These are phyloP conservation scores for Papilio demoleus DNA, from an alignment of 2,888 invertebrate genomes.

Conservation along the genomic window DNA sequence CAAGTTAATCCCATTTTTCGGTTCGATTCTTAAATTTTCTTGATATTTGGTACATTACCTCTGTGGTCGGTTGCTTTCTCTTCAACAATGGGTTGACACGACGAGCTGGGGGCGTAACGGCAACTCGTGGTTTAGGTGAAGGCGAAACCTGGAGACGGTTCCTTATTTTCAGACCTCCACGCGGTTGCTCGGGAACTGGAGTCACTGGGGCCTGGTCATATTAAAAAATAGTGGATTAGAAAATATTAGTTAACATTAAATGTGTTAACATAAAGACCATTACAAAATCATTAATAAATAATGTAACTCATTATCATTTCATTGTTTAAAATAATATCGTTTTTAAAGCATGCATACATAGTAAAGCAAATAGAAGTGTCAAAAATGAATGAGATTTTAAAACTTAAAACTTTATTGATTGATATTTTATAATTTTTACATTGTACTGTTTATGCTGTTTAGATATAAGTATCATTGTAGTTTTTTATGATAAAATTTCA, in stretches of 20 bases:
- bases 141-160: slow-evolving; percentile 76
- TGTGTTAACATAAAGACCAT: too few species aligned
- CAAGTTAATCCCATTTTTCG: too few species aligned
- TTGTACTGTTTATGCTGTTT: not conserved
- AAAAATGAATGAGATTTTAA: not conserved
- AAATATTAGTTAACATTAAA: too few species aligned
- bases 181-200: slow-evolving; percentile 65
- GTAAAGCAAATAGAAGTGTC: not conserved
- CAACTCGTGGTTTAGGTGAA: slow-evolving; percentile 75
- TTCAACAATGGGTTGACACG: slow-evolving; percentile 82
- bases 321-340: not conserved
- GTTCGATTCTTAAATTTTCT: not conserved
- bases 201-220: slow-evolving; percentile 61
- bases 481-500: slow-evolving; percentile 16
- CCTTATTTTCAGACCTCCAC: slow-evolving; percentile 65
- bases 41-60: slow-evolving; percentile 55
- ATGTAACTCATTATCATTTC: not conserved
- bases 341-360: not conserved
- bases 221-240: not conserved
- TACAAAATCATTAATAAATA: not conserved
- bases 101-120: slow-evolving; percentile 77
- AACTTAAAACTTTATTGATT: too few species aligned
- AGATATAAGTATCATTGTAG: not conserved
- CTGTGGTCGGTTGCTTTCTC: slow-evolving; percentile 77
- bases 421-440: not conserved